phyloP scores from a whole-genome alignment of 1,140 invertebrate species.

The Drosophila subpulchrella region DNA sequence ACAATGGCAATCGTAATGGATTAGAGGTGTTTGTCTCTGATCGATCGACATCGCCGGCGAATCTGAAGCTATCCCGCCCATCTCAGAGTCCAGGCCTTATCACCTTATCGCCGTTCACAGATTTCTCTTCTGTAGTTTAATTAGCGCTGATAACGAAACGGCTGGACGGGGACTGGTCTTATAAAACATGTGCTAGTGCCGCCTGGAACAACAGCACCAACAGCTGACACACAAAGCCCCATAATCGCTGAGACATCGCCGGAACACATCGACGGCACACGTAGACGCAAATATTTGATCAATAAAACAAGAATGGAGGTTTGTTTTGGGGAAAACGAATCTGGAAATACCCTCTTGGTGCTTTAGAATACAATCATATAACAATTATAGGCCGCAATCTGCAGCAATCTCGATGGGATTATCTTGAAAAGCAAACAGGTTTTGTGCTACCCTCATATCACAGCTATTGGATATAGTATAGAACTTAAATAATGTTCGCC shows the following conservation, averaged over 20 bases:
- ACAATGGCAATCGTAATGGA: conserved; percentile 33
- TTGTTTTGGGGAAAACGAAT: background rate
- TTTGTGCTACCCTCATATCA: background rate
- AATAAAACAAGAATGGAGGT: conserved; percentile 53
- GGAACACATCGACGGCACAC: conserved; percentile 36
- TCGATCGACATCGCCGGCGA: conserved; percentile 27
- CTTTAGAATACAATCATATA: background rate
- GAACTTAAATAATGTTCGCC: background rate
- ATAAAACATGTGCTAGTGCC: conserved; percentile 37
- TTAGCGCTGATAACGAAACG: conserved; percentile 60
- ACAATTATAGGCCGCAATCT: background rate
- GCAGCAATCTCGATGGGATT: background rate
- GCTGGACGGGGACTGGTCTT: conserved; percentile 6
- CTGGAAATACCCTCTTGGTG: conserved; percentile 8
- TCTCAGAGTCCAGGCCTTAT: background rate
- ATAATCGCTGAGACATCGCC: conserved; percentile 24
- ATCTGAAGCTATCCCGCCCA: conserved; percentile 6
- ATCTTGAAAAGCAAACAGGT: background rate
- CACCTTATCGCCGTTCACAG: conserved; percentile 48
- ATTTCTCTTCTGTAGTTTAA: conserved; percentile 64
- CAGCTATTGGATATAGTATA: background rate
- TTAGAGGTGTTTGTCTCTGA: conserved; percentile 29
- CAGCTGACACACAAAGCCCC: conserved; percentile 38
- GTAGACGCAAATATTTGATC: conserved; percentile 72
- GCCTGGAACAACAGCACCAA: conserved; percentile 24